These are phyloP conservation scores for Catharus ustulatus DNA, from an alignment of 2,797 vertebrate species.

Conservation along the genomic window DNA sequence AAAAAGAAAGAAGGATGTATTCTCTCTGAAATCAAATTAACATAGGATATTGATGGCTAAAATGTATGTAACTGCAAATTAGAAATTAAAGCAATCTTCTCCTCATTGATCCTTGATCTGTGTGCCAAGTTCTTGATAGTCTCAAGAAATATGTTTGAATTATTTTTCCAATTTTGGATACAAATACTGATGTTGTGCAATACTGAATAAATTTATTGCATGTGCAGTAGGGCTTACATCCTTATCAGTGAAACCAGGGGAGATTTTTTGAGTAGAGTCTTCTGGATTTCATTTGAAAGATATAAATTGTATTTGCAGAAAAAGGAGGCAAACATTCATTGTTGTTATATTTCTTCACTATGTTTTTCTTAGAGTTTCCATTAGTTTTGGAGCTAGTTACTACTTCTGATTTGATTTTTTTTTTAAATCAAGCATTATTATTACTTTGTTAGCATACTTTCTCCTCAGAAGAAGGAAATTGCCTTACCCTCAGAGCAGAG, in stretches of 20 bases:
- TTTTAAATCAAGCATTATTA: not conserved
- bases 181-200: not conserved
- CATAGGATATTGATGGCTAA: not conserved
- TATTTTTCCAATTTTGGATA: not conserved
- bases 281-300: not conserved
- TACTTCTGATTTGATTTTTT: not conserved
- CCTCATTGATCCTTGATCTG: not conserved
- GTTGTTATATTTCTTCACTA: not conserved
- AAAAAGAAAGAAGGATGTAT: not conserved
- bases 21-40: not conserved
- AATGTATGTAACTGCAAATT: not conserved
- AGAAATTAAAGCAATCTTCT: not conserved
- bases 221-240: not conserved
- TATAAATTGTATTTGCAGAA: not conserved
- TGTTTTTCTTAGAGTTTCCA: not conserved
- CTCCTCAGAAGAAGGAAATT: conserved; percentile 4
- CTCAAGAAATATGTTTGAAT: not conserved
- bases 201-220: not conserved
- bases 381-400: not conserved
- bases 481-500: not conserved
- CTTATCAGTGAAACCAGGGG: not conserved
- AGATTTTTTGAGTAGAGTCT: not conserved
- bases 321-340: not conserved
- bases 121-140: not conserved
- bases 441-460: not conserved